Base-by-base conservation (phyloP, 2,797 vertebrate species). In the Phalloptychus januarius region DNA sequence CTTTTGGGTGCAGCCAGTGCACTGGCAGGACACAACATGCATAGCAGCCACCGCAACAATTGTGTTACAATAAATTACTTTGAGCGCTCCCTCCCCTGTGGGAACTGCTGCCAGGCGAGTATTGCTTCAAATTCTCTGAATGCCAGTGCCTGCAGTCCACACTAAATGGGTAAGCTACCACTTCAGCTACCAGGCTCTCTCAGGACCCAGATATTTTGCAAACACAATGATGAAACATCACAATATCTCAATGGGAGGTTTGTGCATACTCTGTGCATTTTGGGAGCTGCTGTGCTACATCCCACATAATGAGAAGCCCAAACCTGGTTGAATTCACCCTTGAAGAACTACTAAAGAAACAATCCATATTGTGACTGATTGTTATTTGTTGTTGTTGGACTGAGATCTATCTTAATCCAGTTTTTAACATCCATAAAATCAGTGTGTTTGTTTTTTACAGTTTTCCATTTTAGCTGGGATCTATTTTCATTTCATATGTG, bases 401-500 rank as follows among this genome's bases (percentile, higher is more conserved):
- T 10, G 10, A 25, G 20, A 52, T 52, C 50, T 3, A 7, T 6
- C 13, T 58, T 69, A 42, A 12, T 69, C 38, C 38, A n/a, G 3
- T 69, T 25, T 69, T 45, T 45, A 44, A 70, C n/a, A 70, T 44
- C 11, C 4, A 8, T 70, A 45, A 70, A 69, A 45, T 70, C 67
- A 70, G 12, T 44, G 42, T 40, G n/a, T 44, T n/a, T 69, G 38
- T 11, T n/a, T 69, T 44, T 69, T n/a, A 44, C 5, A 69, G 11
- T 44, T 67, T 45, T n/a, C 25, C 25, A 44, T 28, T 67, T 45
- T 28, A 45, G 4, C 67, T 28, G 42, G 67, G 44, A 23, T 45
- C 18, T 18, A 6, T 23, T 38, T 81, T 72, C 74, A 48, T 76
- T 82, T 74, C 61, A 20, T 54, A 45, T 46, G 48, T 86, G 83